Conservation (phyloP, 2,888 invertebrate species). For the Macrostomum cliftonense region DNA sequence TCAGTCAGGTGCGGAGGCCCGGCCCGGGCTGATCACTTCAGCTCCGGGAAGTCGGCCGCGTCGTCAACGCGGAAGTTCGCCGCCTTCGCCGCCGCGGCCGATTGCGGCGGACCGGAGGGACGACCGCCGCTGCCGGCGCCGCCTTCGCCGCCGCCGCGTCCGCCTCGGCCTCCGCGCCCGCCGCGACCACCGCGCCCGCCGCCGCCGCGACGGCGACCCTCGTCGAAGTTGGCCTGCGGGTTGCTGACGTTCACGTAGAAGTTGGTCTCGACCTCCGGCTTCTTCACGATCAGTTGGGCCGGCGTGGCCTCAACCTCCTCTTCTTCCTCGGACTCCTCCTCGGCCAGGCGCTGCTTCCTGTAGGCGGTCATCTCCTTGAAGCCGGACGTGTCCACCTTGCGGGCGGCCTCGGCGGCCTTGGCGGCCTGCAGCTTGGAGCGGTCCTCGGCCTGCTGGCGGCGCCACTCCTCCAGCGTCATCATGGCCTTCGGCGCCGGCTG, state of each 20-base stretch:
- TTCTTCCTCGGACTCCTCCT: not conserved
- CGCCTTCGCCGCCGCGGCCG: not conserved
- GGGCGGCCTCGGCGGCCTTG: slow-evolving; percentile 74
- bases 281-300: too few relatives aligned
- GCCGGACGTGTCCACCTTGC: not conserved
- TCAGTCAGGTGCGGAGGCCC: too few relatives aligned
- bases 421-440: slow-evolving; percentile 64
- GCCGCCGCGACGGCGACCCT: slow-evolving; percentile 20
- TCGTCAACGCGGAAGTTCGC: not conserved
- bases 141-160: slow-evolving; percentile 1
- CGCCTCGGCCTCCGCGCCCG: slow-evolving; percentile 18
- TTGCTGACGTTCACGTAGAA: too few relatives aligned
- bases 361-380: not conserved
- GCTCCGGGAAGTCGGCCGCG: not conserved
- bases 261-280: too few relatives aligned
- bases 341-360: not conserved
- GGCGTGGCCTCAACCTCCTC: not conserved
- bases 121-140: not conserved
- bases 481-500: slow-evolving; percentile 66
- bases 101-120: not conserved
- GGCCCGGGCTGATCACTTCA: not conserved
- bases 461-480: slow-evolving; percentile 82
- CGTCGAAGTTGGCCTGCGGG: slow-evolving; percentile 29
- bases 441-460: slow-evolving; percentile 55
- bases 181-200: slow-evolving; percentile 20